Evolutionary conservation across 2,113 vertebrate genomes (phyloP).

Genomic region (Colossoma macropomum): DNA sequence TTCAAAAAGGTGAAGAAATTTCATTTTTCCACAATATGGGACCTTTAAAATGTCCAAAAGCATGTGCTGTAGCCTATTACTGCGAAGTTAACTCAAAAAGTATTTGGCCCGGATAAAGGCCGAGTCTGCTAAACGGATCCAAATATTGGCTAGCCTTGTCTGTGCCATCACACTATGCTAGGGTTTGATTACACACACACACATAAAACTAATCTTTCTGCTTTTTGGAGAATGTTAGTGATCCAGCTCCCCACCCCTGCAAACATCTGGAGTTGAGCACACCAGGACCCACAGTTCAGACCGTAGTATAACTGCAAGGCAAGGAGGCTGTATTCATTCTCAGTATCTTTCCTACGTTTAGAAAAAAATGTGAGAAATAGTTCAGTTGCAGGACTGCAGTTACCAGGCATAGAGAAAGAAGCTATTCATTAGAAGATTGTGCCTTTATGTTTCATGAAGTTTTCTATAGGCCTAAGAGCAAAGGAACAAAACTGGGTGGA

Average conservation of each 20-base stretch:
- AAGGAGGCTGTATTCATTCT: background rate
- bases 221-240: background rate
- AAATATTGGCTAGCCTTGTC: too few relatives aligned
- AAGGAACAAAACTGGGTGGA: background rate
- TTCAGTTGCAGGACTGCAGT: background rate
- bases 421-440: background rate
- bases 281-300: slow-evolving; percentile 10
- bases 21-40: too few relatives aligned
- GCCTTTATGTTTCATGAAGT: background rate
- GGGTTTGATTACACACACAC: too few relatives aligned
- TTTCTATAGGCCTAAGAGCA: background rate
- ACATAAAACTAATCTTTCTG: background rate
- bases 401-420: background rate
- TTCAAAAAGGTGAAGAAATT: too few relatives aligned
- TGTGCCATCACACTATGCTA: too few relatives aligned
- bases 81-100: too few relatives aligned
- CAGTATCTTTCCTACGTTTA: background rate
- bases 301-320: background rate
- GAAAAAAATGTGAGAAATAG: background rate
- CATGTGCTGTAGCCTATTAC: too few relatives aligned
- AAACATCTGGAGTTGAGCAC: slow-evolving; percentile 32
- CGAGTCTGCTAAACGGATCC: too few relatives aligned
- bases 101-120: too few relatives aligned
- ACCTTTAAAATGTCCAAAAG: too few relatives aligned
- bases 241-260: slow-evolving; percentile 23